Percentiles rank a stretch among this genome's conserved stretches.
Evolutionary conservation across 2,888 invertebrate genomes (phyloP).

Genomic region (Acleris laterana): DNA sequence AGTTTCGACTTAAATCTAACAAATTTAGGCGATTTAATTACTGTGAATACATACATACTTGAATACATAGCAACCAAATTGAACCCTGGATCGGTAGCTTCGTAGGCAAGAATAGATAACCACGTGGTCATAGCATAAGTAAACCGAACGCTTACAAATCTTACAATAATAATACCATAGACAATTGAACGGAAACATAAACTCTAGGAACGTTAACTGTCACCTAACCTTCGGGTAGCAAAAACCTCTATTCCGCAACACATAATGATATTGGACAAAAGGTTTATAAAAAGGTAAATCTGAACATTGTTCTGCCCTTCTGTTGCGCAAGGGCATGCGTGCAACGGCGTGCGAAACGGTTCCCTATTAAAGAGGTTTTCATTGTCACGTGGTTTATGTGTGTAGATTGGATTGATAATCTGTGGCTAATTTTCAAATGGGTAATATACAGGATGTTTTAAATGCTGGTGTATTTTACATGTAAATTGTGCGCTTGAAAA

Average conservation of each 20-base stretch:
- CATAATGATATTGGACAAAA: constrained; percentile 38
- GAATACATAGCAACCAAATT: no score
- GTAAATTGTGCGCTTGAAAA: no score
- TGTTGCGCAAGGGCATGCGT: constrained; percentile 34
- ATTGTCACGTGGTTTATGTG: constrained; percentile 32
- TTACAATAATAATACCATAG: background rate
- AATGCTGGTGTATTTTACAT: background rate
- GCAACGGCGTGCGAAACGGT: constrained; percentile 36
- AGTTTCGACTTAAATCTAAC: no score
- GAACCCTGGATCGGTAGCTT: no score
- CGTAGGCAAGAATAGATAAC: no score
- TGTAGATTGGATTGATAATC: constrained; percentile 33
- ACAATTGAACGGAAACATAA: background rate
- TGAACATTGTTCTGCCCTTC: constrained; percentile 37
- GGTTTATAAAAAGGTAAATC: constrained; percentile 31
- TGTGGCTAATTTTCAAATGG: constrained; percentile 14
- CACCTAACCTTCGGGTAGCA: constrained; percentile 12
- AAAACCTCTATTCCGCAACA: constrained; percentile 32
- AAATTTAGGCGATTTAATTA: no score
- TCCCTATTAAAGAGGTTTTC: constrained; percentile 33
- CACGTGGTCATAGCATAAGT: no score
- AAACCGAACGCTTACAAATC: no score
- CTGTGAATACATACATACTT: no score
- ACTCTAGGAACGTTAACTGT: background rate
- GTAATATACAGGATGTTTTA: background rate